These are phyloP conservation scores for Listronotus bonariensis DNA, from an alignment of 1,140 invertebrate genomes.

Conservation along the genomic window DNA sequence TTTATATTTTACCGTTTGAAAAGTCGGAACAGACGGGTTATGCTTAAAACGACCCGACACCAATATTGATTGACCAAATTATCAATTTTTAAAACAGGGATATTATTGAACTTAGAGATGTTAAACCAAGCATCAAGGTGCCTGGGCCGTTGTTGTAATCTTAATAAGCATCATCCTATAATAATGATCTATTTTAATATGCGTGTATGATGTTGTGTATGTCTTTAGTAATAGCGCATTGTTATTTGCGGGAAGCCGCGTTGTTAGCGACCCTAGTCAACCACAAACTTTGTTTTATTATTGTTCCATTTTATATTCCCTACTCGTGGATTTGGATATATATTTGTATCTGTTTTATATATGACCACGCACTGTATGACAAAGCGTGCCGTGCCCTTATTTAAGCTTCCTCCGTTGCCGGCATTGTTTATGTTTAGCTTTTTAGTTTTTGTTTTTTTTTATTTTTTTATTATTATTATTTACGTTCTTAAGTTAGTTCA, in stretches of 20 bases:
- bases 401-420: conserved; percentile 31
- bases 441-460: conserved; percentile 44
- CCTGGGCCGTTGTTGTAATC: conserved; percentile 54
- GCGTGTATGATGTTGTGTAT: conserved; percentile 55
- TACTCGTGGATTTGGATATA: conserved; percentile 38
- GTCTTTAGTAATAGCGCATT: conserved; percentile 54
- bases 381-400: conserved; percentile 49
- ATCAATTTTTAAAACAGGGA: conserved; percentile 53
- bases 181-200: conserved; percentile 56
- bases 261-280: conserved; percentile 57
- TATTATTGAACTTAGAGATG: conserved; percentile 51
- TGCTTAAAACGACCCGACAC: conserved; percentile 39
- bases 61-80: conserved; percentile 53
- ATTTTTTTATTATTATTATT: conserved; percentile 46
- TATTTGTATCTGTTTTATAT: conserved; percentile 26
- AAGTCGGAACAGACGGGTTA: conserved; percentile 14
- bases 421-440: conserved; percentile 41
- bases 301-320: conserved; percentile 38
- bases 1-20: conserved; percentile 50
- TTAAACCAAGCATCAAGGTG: conserved; percentile 50
- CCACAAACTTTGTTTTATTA: conserved; percentile 48
- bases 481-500: conserved; percentile 44
- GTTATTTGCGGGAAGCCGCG: conserved; percentile 56
- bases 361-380: conserved; percentile 28
- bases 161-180: conserved; percentile 51